Conservation (phyloP, 2,888 invertebrate species). For the Helicoverpa assulta region DNA sequence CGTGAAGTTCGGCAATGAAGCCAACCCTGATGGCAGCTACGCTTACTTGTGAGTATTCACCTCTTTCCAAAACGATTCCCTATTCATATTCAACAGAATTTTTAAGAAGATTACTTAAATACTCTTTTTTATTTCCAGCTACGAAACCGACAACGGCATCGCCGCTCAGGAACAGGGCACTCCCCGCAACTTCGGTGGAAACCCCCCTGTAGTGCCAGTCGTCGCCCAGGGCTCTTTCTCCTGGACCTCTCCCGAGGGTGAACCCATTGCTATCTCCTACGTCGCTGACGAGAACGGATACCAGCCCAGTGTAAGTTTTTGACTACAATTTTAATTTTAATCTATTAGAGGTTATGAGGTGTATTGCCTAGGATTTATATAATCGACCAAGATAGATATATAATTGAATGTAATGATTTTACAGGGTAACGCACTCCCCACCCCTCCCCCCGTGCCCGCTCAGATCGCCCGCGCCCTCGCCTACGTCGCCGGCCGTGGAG, state of each 20-base stretch:
- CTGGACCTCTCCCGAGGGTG: constrained; percentile 91
- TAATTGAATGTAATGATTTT: constrained; percentile 52
- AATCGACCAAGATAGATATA: background rate
- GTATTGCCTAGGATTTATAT: too few relatives aligned
- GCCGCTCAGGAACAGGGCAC: constrained; percentile 90
- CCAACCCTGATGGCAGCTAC: constrained; percentile 89
- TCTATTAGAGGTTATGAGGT: too few relatives aligned
- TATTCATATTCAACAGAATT: background rate
- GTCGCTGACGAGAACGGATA: constrained; percentile 93
- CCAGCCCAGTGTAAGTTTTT: constrained; percentile 88
- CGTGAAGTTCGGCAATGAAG: constrained; percentile 81
- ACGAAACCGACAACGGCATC: constrained; percentile 91
- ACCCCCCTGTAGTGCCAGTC: constrained; percentile 73
- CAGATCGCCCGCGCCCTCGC: constrained; percentile 84
- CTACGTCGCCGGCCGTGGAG: constrained; percentile 67
- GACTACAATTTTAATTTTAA: background rate
- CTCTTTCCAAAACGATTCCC: background rate
- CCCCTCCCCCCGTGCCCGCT: constrained; percentile 86
- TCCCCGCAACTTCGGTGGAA: constrained; percentile 85
- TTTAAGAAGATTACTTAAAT: too few relatives aligned
- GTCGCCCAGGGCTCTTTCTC: constrained; percentile 89
- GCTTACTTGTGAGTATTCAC: constrained; percentile 85
- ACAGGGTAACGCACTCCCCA: constrained; percentile 83
- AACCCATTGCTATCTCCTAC: constrained; percentile 89
- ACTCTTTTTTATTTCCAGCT: constrained; percentile 75